Evolutionary conservation across 2,888 invertebrate species (phyloP), one percentile per base, ranked within the genome.

Genomic region (Tanaodytes sp.): DNA sequence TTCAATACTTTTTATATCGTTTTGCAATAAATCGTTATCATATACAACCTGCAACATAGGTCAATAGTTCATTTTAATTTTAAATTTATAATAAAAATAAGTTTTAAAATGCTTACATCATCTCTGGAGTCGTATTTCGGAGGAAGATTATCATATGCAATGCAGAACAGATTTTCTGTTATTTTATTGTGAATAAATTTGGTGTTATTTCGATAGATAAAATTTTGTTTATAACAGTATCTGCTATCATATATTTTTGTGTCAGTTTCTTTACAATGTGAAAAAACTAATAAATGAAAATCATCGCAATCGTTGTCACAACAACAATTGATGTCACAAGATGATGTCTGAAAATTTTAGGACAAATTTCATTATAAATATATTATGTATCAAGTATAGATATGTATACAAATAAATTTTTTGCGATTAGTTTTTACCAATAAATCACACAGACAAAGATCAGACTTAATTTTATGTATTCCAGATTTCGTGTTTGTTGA

Each of bases 281-380:
- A 87, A 84, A 95, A 92, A 1, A 89, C 85, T 61, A 84, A 79
- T 62, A 86, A 86, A 75, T 93, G 90, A 51, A 86, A 85, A 19
- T 86, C 83, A 8, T 88, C 85, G 79, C 95, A 95, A 76, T 94
- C 93, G 43, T 77, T 79, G 82, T 95, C 95, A 83, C 95, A 95
- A 80, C 94, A 95, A 80, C 95, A 95, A 82, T 93, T 92, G 52
- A 93, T 88, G 84, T 95, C 93, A 85, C 95, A 95, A 31, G 87
- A 85, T 75, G 87, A 85, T 46, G 85, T 84, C 91, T 92, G 75
- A 61, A 85, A 23, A 23, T 23, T 23, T 23, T 23, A 23, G 4
- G 23, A 5, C 4, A 23, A 23, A 23, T 23, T 23, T n/a, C n/a
- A n/a, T n/a, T n/a, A n/a, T n/a, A n/a, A n/a, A n/a, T n/a, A n/a